Base-by-base conservation (phyloP, 2,113 vertebrate species). In the Prolemur simus region DNA sequence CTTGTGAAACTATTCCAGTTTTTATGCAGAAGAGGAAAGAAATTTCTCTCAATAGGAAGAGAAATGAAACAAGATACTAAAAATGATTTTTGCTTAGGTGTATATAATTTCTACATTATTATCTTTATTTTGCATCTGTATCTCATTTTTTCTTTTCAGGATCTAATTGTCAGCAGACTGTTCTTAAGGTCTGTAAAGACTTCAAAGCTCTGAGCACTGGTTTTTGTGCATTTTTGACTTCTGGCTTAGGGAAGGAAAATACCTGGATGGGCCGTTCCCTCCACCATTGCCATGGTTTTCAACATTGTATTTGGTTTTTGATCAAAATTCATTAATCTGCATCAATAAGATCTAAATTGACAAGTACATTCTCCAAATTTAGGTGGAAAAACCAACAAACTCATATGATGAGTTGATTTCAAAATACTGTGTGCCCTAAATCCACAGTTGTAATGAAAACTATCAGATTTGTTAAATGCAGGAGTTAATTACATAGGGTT, bases 401-500 rank as follows among this genome's bases (percentile, higher is more conserved):
- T 87, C 6, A 45, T 27, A 29, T 6, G 29, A 56, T 54, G 32
- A 1, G 2, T 81, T 39, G 8, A 56, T 93, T 95, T 92, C 45
- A 96, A 96, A 94, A 91, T 63, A 34, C 15, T 10, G 13, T 88
- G 3, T 77, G 5, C 15, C 32, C 6, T 39, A 83, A 88, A 68
- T 74, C 42, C 63, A 80, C 42, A 68, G 15, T 64, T 89, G 4
- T 64, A 64, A 80, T 88, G 29, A 80, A 52, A 89, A 47, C 7
- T 39, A 58, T 73, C 34, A 60, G 25, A 85, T 77, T 94, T 78
- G 60, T 76, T 94, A 63, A 94, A 73, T n/a, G 32, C 94, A 97
- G 86, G 42, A 94, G 89, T 96, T 97, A 71, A 96, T 94, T 81
- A 47, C 15, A 7, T 52, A 86, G 42, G 39, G 34, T 54, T 84